phyloP scores from a whole-genome alignment of 2,888 invertebrate genomes.

The Notocelia uddmanniana region DNA sequence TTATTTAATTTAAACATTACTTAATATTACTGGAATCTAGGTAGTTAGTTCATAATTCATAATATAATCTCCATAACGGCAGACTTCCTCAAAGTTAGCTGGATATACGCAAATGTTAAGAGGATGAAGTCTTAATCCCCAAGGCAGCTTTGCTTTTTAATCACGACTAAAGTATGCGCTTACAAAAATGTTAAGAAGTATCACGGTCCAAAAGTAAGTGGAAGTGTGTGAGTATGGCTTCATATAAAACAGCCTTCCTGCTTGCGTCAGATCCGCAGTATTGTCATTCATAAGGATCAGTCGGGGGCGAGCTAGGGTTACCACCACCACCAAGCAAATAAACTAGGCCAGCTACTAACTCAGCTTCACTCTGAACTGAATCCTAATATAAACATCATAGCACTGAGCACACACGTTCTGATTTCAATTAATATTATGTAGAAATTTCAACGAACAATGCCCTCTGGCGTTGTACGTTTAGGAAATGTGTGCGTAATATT shows the following conservation, averaged over 20 bases:
- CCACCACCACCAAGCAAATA: slow-evolving; percentile 29
- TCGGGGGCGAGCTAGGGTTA: slow-evolving; percentile 48
- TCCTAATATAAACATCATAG: slow-evolving; percentile 33
- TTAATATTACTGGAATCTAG: slow-evolving; percentile 80
- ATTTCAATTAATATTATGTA: slow-evolving; percentile 43
- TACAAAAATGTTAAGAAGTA: slow-evolving; percentile 78
- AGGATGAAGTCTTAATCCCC: slow-evolving; percentile 75
- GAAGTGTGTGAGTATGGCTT: neutral
- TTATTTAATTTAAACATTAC: slow-evolving; percentile 62
- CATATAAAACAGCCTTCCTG: slow-evolving; percentile 9
- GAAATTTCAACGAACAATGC: slow-evolving; percentile 38
- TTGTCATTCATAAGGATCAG: slow-evolving; percentile 82
- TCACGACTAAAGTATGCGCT: slow-evolving; percentile 78
- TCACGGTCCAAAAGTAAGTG: slow-evolving; percentile 54
- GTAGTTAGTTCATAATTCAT: no score
- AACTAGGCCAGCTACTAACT: slow-evolving; percentile 20
- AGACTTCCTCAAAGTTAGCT: slow-evolving; percentile 62
- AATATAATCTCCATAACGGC: slow-evolving; percentile 68
- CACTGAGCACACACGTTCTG: slow-evolving; percentile 32
- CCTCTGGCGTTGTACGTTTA: slow-evolving; percentile 27
- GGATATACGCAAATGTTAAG: slow-evolving; percentile 71
- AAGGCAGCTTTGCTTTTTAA: slow-evolving; percentile 77
- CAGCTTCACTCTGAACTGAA: neutral
- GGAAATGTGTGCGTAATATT: slow-evolving; percentile 24
- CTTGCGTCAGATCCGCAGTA: slow-evolving; percentile 59